Evolutionary conservation across 2,797 vertebrate genomes (phyloP), one percentile per base, ranked within the genome.

Genomic region (Meriones psammophilus): DNA sequence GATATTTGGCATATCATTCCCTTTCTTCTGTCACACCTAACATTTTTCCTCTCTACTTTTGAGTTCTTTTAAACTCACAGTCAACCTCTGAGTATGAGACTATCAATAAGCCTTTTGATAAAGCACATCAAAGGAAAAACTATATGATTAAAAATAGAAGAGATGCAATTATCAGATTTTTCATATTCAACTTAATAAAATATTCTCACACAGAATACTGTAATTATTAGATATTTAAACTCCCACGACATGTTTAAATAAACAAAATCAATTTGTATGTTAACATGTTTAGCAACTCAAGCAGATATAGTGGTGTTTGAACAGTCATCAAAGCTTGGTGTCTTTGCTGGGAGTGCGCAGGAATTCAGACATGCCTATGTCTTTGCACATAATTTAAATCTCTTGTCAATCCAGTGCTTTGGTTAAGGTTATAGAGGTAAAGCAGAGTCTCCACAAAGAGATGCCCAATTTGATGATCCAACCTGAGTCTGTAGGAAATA

Each of bases 211-310:
- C 76, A n/a, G 69, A 96, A 81, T 79, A 10, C 18, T 78, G 0
- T 79, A 54, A 76, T 79, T 94, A 80, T 69, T 85, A 91, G 20
- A 58, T 24, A 81, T 1, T 88, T 28, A 88, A 81, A 89, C 66
- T 86, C 39, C 46, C 24, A 91, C 73, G 46, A 85, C 3, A 88
- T 28, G 66, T 77, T 42, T 94, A 95, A 94, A 85, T 62, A 54
- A 92, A 88, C 10, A 76, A 79, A 93, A 87, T 39, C 62, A 86
- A 87, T 64, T 54, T 78, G 4, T 69, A 80, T 84, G 60, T 3
- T 91, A 71, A 93, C 33, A 71, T 28, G 39, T 58, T 71, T 87
- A 69, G 62, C 71, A 95, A 66, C 36, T 20, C 46, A 87, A 85
- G 78, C 4, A 90, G 85, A 86, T 62, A 92, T 2, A 84, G 85